These are phyloP conservation scores for Cyphomyrmex costatus DNA, from an alignment of 1,140 invertebrate genomes.

Conservation along the genomic window DNA sequence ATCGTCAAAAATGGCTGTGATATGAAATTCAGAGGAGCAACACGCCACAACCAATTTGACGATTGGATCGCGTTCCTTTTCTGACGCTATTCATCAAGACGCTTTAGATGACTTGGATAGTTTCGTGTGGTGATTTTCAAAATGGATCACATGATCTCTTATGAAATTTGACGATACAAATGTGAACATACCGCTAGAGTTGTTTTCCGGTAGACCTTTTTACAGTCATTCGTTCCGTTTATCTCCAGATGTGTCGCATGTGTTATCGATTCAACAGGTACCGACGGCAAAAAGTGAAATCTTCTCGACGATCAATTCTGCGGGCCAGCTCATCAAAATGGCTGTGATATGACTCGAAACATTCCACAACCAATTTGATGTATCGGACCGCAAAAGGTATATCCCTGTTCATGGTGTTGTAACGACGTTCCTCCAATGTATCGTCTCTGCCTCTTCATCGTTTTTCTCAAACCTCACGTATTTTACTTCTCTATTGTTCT, in stretches of 20 bases:
- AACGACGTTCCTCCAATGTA: neutral
- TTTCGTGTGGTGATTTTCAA: neutral
- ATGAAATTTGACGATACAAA: slow-evolving; percentile 11
- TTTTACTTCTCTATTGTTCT: neutral
- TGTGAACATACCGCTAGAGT: neutral
- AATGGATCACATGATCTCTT: neutral
- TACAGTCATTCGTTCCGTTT: neutral
- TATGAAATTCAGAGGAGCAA: slow-evolving; percentile 90
- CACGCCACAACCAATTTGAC: slow-evolving; percentile 95
- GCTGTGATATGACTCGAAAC: slow-evolving; percentile 92
- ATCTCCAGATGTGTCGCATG: neutral
- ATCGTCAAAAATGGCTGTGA: slow-evolving; percentile 96
- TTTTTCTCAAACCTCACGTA: neutral
- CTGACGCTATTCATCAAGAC: neutral
- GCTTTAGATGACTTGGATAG: neutral
- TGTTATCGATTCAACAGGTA: slow-evolving; percentile 62
- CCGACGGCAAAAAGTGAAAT: neutral
- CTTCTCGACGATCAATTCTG: slow-evolving; percentile 81
- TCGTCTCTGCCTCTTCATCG: neutral
- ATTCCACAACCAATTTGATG: slow-evolving; percentile 92
- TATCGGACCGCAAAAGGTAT: slow-evolving; percentile 86
- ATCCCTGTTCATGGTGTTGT: slow-evolving; percentile 53
- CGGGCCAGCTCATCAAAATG: slow-evolving; percentile 92
- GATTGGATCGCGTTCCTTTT: slow-evolving; percentile 85
- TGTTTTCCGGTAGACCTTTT: neutral